Percentiles rank a stretch among this genome's conserved stretches.
These are phyloP conservation scores for Tiphia femorata DNA, from an alignment of 2,888 invertebrate species.

Conservation along the genomic window DNA sequence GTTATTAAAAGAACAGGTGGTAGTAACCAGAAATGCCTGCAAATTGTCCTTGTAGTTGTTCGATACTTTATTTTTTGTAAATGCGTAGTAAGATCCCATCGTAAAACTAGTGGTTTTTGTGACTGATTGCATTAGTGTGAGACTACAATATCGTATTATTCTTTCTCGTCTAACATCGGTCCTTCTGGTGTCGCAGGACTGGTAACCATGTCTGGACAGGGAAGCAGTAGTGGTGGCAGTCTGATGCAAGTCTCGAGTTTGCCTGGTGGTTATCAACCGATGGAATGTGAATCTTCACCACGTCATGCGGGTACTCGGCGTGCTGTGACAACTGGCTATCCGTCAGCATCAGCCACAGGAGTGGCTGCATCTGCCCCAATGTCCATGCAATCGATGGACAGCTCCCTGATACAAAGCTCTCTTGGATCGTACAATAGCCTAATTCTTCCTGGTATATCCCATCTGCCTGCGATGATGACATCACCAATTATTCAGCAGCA, in stretches of 20 bases:
- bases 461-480: conserved; percentile 66
- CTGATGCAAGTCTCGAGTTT: conserved; percentile 65
- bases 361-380: conserved; percentile 51
- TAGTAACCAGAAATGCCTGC: conserved; percentile 49
- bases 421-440: conserved; percentile 68
- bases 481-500: conserved; percentile 63
- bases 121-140: conserved; percentile 48
- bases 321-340: conserved; percentile 52
- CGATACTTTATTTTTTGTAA: conserved; percentile 37
- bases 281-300: conserved; percentile 84
- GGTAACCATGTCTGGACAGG: conserved; percentile 68
- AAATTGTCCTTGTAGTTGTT: conserved; percentile 52
- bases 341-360: conserved; percentile 54
- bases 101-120: conserved; percentile 51
- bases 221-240: conserved; percentile 60
- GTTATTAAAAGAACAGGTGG: conserved; percentile 18
- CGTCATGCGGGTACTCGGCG: conserved; percentile 65
- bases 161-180: conserved; percentile 8
- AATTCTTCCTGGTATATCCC: conserved; percentile 68
- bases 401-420: conserved; percentile 69
- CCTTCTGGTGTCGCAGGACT: conserved; percentile 61
- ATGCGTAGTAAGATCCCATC: conserved; percentile 41
- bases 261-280: conserved; percentile 72
- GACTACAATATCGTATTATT: not conserved
- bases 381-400: conserved; percentile 63